These are phyloP conservation scores for Perca fluviatilis DNA, from an alignment of 2,113 vertebrate genomes.

Conservation along the genomic window DNA sequence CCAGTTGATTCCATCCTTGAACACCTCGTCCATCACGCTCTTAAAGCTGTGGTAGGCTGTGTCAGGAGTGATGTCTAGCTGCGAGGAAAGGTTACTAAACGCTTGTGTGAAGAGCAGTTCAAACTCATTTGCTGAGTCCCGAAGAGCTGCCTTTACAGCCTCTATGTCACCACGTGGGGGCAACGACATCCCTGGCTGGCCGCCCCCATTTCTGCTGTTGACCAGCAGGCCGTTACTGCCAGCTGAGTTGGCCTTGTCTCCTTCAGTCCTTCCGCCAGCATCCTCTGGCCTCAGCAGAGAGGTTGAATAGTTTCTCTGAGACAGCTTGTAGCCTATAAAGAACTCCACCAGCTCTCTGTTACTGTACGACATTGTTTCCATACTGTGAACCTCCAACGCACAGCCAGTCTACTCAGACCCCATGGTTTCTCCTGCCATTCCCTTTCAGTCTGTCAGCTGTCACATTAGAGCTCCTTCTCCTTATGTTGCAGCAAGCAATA, in stretches of 20 bases:
- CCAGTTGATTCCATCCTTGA: slow-evolving; percentile 97
- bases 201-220: not conserved
- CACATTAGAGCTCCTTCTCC: slow-evolving; percentile 24
- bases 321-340: slow-evolving; percentile 94
- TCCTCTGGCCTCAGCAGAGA: slow-evolving; percentile 83
- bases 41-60: slow-evolving; percentile 95
- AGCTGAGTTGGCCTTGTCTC: slow-evolving; percentile 17
- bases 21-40: slow-evolving; percentile 96
- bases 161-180: slow-evolving; percentile 29
- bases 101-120: slow-evolving; percentile 91
- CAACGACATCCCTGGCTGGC: not conserved
- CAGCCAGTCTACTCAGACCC: slow-evolving; percentile 48
- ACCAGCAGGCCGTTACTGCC: slow-evolving; percentile 36
- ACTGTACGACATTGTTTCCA: slow-evolving; percentile 65
- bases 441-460: slow-evolving; percentile 13
- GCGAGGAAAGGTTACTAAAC: slow-evolving; percentile 92
- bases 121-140: slow-evolving; percentile 92
- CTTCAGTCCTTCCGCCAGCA: slow-evolving; percentile 72
- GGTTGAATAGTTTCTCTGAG: slow-evolving; percentile 89
- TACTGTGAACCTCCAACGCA: slow-evolving; percentile 26
- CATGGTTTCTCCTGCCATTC: slow-evolving; percentile 36
- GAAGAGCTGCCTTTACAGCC: slow-evolving; percentile 89
- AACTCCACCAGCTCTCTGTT: slow-evolving; percentile 94
- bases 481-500: not conserved
- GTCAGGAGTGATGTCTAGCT: slow-evolving; percentile 92